Conservation (phyloP, 2,888 invertebrate genomes). For the Anarsia innoxiella region DNA sequence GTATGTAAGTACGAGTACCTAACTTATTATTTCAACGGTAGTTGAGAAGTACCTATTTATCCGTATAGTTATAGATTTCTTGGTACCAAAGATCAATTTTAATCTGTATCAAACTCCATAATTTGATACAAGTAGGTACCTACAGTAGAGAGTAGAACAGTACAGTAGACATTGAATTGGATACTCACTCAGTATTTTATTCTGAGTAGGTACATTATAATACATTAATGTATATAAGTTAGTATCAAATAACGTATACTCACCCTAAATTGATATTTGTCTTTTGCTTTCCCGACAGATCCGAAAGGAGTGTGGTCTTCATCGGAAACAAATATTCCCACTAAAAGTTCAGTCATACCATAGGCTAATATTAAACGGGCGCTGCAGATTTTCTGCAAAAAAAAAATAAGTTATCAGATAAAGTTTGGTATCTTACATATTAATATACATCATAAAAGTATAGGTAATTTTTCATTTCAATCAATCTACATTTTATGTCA, state of each 20-base stretch:
- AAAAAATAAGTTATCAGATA: not conserved
- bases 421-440: not conserved
- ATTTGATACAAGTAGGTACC: not conserved
- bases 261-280: slow-evolving; percentile 24
- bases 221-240: not conserved
- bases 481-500: not conserved
- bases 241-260: not conserved
- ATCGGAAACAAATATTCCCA: slow-evolving; percentile 33
- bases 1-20: not conserved
- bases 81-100: not conserved
- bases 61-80: not conserved
- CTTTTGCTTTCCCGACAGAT: slow-evolving; percentile 30
- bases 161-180: not conserved
- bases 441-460: not conserved
- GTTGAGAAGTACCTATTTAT: not conserved
- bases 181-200: not conserved
- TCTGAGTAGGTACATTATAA: not conserved
- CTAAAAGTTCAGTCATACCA: slow-evolving; percentile 42
- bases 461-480: not conserved
- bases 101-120: not conserved
- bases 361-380: slow-evolving; percentile 33
- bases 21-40: not conserved
- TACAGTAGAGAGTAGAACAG: not conserved
- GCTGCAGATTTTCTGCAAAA: slow-evolving; percentile 27
- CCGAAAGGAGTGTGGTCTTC: slow-evolving; percentile 31